Conservation (phyloP, 1,140 invertebrate genomes). For the Metopolophium dirhodum region DNA sequence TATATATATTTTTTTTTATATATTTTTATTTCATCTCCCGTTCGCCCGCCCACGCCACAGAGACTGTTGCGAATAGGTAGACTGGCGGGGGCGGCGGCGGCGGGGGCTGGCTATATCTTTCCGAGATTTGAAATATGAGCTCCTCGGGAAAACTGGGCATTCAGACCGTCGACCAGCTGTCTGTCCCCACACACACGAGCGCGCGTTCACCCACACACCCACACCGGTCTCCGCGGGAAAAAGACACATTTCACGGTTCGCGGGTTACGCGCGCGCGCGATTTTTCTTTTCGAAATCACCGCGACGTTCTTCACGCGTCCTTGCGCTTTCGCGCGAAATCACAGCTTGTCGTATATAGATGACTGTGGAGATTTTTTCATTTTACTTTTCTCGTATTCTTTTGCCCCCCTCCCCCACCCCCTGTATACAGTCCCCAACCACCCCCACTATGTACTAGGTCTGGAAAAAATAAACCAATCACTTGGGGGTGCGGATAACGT, state of each 20-base stretch:
- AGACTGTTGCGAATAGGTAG: not conserved
- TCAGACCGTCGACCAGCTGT: constrained; percentile 42
- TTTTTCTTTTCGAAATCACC: not conserved
- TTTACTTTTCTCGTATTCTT: not conserved
- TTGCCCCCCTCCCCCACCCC: no score
- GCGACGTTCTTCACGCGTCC: constrained; percentile 10
- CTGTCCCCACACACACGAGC: not conserved
- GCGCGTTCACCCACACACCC: not conserved
- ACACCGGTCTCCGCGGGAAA: not conserved
- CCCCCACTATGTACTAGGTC: not conserved
- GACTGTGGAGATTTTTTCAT: not conserved
- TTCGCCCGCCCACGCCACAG: not conserved
- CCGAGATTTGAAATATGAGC: constrained; percentile 53
- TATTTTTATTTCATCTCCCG: not conserved
- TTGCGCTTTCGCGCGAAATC: not conserved
- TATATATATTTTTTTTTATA: not conserved
- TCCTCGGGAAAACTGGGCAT: constrained; percentile 39
- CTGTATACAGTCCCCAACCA: not conserved
- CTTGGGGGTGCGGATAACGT: not conserved
- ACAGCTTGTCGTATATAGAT: not conserved
- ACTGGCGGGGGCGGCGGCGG: no score
- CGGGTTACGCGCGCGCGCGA: not conserved
- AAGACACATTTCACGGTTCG: constrained; percentile 40
- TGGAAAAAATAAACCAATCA: not conserved
- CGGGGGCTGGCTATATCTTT: not conserved